These are phyloP conservation scores for Thereva nobilitata DNA, from an alignment of 2,888 invertebrate species.

Conservation along the genomic window DNA sequence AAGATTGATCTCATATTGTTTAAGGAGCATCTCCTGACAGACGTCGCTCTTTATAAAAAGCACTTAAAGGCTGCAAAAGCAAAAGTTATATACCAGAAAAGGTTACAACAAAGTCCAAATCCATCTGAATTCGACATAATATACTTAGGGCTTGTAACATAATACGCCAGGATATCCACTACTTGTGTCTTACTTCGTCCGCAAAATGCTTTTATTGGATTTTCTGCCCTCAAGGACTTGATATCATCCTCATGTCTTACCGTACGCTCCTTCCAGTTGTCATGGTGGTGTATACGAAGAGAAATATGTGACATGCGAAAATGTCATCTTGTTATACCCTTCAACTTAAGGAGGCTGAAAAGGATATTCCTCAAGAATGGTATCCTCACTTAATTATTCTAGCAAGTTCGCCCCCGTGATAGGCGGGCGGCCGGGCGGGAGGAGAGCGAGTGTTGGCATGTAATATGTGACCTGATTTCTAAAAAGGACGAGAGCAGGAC, in stretches of 20 bases:
- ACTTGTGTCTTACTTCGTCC: constrained; percentile 30
- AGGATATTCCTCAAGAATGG: too few relatives aligned
- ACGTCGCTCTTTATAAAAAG: constrained; percentile 1
- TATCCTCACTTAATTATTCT: too few relatives aligned
- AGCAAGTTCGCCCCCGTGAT: too few relatives aligned
- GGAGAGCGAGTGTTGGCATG: too few relatives aligned
- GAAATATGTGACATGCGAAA: constrained; percentile 27
- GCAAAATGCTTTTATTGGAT: constrained; percentile 34
- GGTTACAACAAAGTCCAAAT: constrained; percentile 21
- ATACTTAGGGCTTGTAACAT: constrained; percentile 24
- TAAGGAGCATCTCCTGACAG: too few relatives aligned
- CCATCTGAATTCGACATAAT: constrained; percentile 27
- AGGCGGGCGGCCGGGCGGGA: too few relatives aligned
- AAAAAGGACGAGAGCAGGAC: too few relatives aligned
- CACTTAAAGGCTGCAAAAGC: constrained; percentile 2
- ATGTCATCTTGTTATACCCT: constrained; percentile 27
- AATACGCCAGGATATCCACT: constrained; percentile 27
- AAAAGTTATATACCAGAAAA: constrained; percentile 16
- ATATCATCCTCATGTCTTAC: constrained; percentile 17
- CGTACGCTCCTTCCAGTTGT: not conserved
- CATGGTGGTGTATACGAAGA: too few relatives aligned
- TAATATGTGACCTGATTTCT: too few relatives aligned
- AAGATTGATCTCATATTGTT: constrained; percentile 18
- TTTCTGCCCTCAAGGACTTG: constrained; percentile 26
- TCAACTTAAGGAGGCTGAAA: constrained; percentile 14